These are phyloP conservation scores for Conopomorpha cramerella DNA, from an alignment of 1,140 invertebrate species.

Conservation along the genomic window DNA sequence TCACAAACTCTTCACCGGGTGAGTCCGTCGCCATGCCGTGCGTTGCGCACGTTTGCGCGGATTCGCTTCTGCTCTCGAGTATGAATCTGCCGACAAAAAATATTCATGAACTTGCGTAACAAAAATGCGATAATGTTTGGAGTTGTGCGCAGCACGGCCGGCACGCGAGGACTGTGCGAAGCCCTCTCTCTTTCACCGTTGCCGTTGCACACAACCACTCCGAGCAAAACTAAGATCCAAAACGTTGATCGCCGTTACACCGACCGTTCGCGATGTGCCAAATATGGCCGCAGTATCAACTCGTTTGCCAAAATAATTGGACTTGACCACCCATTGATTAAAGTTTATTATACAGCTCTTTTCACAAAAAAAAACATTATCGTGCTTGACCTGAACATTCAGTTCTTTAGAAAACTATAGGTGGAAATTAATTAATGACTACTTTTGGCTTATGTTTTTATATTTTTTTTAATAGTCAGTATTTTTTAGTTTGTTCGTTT, in stretches of 20 bases:
- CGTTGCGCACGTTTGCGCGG: conserved; percentile 23
- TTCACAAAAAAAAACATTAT: no score
- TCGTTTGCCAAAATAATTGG: no score
- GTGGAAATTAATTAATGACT: no score
- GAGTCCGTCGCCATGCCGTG: conserved; percentile 46
- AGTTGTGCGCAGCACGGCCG: conserved; percentile 18
- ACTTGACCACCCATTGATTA: no score
- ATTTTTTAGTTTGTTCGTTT: no score
- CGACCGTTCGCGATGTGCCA: conserved; percentile 2
- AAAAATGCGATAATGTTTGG: conserved; percentile 21
- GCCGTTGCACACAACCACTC: conserved; percentile 19
- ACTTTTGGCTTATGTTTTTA: no score
- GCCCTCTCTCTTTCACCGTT: conserved; percentile 45
- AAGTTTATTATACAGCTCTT: no score
- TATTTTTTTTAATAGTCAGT: no score
- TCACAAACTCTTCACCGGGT: conserved; percentile 52
- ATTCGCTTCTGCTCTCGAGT: conserved; percentile 23
- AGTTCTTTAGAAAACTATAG: no score
- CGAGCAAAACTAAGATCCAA: conserved; percentile 18
- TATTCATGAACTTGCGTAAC: conserved; percentile 30
- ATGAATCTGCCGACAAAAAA: conserved; percentile 33
- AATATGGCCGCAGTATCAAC: no score
- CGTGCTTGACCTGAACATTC: no score
- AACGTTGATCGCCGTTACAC: conserved; percentile 13
- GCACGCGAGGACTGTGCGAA: conserved; percentile 20